These are phyloP conservation scores for Ladona fulva DNA, from an alignment of 1,140 invertebrate species.

Conservation along the genomic window DNA sequence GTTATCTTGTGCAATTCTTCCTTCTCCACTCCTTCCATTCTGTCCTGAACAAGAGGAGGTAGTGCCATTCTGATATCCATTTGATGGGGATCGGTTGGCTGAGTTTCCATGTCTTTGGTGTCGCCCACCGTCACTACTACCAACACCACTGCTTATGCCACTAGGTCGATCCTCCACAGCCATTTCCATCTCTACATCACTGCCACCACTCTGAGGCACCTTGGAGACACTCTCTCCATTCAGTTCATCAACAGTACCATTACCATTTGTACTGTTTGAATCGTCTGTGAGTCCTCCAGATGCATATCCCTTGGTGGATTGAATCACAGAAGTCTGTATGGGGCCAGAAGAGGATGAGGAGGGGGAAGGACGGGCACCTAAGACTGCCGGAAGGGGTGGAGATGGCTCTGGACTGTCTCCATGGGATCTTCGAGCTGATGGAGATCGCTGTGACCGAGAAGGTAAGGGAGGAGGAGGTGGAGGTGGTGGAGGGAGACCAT, in stretches of 20 bases:
- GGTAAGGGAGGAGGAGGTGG: conserved; percentile 10
- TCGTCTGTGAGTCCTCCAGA: conserved; percentile 16
- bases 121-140: conserved; percentile 17
- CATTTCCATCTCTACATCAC: conserved; percentile 49
- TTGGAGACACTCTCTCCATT: conserved; percentile 29
- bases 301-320: conserved; percentile 50
- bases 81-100: conserved; percentile 32
- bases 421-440: conserved; percentile 21
- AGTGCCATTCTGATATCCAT: conserved; percentile 59
- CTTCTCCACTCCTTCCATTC: background rate
- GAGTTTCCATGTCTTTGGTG: background rate
- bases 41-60: conserved; percentile 24
- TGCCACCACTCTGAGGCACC: conserved; percentile 29
- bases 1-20: conserved; percentile 20
- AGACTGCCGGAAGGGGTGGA: conserved; percentile 15
- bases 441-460: background rate
- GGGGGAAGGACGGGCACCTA: conserved; percentile 35
- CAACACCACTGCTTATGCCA: conserved; percentile 13
- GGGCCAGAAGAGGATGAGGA: conserved; percentile 37
- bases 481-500: conserved; percentile 12
- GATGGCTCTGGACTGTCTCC: conserved; percentile 24
- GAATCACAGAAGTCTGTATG: conserved; percentile 61
- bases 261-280: background rate
- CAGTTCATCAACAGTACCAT: conserved; percentile 40
- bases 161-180: conserved; percentile 27